Base-by-base conservation (phyloP, 2,113 vertebrate species). In the Saccopteryx leptura region DNA sequence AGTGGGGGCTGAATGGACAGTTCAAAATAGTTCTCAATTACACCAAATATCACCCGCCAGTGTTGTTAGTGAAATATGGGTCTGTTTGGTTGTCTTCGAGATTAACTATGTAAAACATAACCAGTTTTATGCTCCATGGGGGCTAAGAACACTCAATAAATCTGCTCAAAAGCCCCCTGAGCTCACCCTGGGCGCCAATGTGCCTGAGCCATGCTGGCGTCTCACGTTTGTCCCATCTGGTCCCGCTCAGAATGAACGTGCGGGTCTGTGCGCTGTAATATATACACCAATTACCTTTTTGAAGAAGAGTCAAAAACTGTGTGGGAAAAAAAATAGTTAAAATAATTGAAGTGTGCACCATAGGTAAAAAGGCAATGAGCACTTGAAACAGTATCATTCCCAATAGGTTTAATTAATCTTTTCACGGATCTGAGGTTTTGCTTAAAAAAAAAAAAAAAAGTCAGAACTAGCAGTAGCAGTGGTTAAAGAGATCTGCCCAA, bases 401-500 rank as follows among this genome's bases (percentile, higher is more conserved):
- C 10, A 82, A 93, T 8, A 80, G 21, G 76, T 33, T 72, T 82
- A 48, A 84, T 95, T 56, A 66, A 88, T 93, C n/a, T 88, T 93
- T 96, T 54, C 76, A 88, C 7, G 90, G 24, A 94, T 74, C 21
- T 48, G 65, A 71, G 26, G 48, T 83, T 71, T 79, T 76, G 33
- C 11, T 39, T 17, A 21, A 12, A 17, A 75, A 81, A 76, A 46
- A 58, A 33, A 56, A 60, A 46, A 56, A 75, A 52, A 1, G 61
- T 81, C 66, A 87, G 76, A 93, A 95, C 93, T 74, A 93, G 61
- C 56, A 92, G 58, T 54, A 66, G 28, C 56, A 52, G 68, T 79
- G 90, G 76, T 88, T 96, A 95, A 92, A 91, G 23, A 94, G 82
- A 66, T 89, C 79, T 95, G 19, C 81, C 74, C 80, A 88, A 86